Base-by-base conservation (phyloP, 2,113 vertebrate genomes). In the Phalacrocorax pelagicus region DNA sequence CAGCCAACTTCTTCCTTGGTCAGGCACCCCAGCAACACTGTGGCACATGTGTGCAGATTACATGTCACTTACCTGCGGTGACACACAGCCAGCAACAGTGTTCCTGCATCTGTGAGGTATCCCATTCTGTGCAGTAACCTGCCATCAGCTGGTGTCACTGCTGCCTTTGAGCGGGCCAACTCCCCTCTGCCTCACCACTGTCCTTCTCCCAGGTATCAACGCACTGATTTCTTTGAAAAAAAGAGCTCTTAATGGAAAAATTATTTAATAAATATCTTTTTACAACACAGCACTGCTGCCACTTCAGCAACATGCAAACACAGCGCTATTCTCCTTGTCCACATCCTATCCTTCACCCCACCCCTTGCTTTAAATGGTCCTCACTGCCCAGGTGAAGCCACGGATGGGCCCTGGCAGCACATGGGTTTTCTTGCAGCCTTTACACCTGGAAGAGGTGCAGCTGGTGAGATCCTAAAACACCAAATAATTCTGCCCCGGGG, bases 261-360 rank as follows among this genome's bases (percentile, higher is more conserved):
- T 4, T 7, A 14, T 7, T 52, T n/a, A 32, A 38, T 54, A 29
- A 75, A 59, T 5, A 27, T 1, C 6, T 7, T 79, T 66, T 42
- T 54, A 29, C 30, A 46, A 1, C 17, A 29, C 5, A 47, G 9
- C 82, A 32, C 7, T 12, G 5, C 11, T 42, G 3, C 42, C 58
- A 0, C 44, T 23, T 12, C 16, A 69, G 15, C 34, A 46, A 4
- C 0, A 1, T 11, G 58, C 17, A 63, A 46, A 19, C 1, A 3
- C 21, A 69, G 1, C 36, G 4, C 30, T 1, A 0, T 2, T 8
- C 23, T 10, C 16, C 63, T 34, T 6, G 1, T 2, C 23, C 14
- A 36, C 42, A 36, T 4, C 21, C 24, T 17, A 6, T 2, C 22
- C 21, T 26, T 47, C 12, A 0, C 3, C 11, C 23, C 13, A 7